Evolutionary conservation across 2,113 vertebrate species (phyloP).

Genomic region (Vanacampus margaritifer): DNA sequence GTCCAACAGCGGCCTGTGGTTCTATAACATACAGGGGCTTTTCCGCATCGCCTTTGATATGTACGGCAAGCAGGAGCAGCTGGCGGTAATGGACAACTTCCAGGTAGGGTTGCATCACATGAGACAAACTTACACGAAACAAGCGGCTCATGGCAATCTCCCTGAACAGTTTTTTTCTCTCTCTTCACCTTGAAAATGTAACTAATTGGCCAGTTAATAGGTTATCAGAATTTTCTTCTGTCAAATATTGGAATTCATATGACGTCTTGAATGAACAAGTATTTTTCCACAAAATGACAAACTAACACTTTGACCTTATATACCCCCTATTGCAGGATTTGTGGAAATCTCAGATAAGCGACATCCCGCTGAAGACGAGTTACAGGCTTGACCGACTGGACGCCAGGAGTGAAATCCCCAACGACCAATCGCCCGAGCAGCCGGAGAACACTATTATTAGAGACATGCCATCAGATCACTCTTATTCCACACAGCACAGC

Average conservation of each 20-base stretch:
- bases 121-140: background rate
- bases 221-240: background rate
- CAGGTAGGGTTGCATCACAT: conserved; percentile 60
- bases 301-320: background rate
- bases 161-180: no score
- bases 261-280: no score
- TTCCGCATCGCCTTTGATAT: conserved; percentile 80
- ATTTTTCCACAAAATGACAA: no score
- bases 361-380: conserved; percentile 57
- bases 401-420: background rate
- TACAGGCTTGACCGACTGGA: conserved; percentile 63
- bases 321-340: conserved; percentile 59
- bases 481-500: conserved; percentile 26
- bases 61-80: conserved; percentile 74
- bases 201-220: no score
- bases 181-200: no score
- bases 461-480: conserved; percentile 65
- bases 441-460: background rate
- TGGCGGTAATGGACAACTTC: conserved; percentile 72
- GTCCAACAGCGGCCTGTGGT: conserved; percentile 75
- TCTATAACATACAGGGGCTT: conserved; percentile 79
- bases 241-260: background rate
- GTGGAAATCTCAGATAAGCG: conserved; percentile 75
- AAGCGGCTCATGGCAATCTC: no score
- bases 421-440: conserved; percentile 4